phyloP scores from a whole-genome alignment of 2,797 vertebrate genomes.

The Poeciliopsis gracilis region DNA sequence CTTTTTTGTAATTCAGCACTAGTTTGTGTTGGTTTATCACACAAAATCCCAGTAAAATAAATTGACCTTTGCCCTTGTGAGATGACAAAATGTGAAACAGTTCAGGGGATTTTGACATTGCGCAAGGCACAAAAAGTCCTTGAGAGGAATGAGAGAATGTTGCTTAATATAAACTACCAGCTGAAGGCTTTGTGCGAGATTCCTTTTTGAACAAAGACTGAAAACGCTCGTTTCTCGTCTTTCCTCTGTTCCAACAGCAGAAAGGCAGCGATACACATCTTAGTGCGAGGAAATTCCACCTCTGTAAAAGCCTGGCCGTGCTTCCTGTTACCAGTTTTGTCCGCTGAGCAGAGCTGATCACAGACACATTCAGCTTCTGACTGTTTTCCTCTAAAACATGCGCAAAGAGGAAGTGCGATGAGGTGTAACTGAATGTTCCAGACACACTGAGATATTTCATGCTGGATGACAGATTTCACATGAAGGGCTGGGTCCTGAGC shows the following conservation, averaged over 20 bases:
- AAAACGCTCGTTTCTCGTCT: constrained; percentile 28
- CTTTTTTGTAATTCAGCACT: not conserved
- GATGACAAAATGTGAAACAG: not conserved
- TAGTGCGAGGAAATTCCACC: constrained; percentile 79
- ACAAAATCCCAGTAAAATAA: not conserved
- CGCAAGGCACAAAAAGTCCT: not conserved
- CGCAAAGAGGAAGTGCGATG: constrained; percentile 51
- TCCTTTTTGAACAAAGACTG: constrained; percentile 25
- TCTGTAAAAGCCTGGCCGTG: constrained; percentile 68
- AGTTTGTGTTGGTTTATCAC: not conserved
- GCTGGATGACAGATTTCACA: constrained; percentile 68
- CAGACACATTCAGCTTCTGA: constrained; percentile 24
- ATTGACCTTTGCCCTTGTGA: not conserved
- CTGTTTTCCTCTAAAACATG: constrained; percentile 31
- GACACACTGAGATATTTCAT: constrained; percentile 34
- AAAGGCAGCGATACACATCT: constrained; percentile 73
- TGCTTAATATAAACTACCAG: constrained; percentile 32
- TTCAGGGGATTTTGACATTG: not conserved
- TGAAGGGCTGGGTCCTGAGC: constrained; percentile 62
- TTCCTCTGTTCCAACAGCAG: constrained; percentile 26
- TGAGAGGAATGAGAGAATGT: constrained; percentile 34
- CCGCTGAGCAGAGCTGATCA: constrained; percentile 31
- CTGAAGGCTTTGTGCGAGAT: constrained; percentile 33
- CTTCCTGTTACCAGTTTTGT: constrained; percentile 66
- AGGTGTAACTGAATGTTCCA: constrained; percentile 54